These are phyloP conservation scores for Acleris cristana DNA, from an alignment of 2,888 invertebrate species.

Conservation along the genomic window DNA sequence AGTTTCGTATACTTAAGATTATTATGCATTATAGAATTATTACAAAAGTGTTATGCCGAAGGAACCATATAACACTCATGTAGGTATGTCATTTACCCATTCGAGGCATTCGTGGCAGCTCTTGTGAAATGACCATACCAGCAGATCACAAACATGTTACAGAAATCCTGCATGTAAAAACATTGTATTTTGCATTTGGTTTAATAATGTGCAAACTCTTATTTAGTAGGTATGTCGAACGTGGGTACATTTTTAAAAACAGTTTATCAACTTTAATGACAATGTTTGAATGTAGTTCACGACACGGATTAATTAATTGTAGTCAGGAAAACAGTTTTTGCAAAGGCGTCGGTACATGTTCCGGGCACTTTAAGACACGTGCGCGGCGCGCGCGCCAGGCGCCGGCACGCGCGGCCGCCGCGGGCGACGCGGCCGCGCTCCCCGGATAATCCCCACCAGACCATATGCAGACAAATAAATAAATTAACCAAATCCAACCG, in stretches of 20 bases:
- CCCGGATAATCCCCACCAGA: slow-evolving; percentile 67
- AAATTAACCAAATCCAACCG: slow-evolving; percentile 71
- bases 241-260: slow-evolving; percentile 1
- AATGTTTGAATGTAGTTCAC: slow-evolving; percentile 53
- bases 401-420: slow-evolving; percentile 37
- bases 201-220: background rate
- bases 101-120: no score
- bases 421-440: slow-evolving; percentile 44
- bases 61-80: no score
- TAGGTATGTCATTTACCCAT: no score
- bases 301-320: slow-evolving; percentile 79
- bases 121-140: no score
- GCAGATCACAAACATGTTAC: no score
- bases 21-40: no score
- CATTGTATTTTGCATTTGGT: background rate
- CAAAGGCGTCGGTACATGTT: slow-evolving; percentile 69
- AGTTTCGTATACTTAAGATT: no score
- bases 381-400: slow-evolving; percentile 55
- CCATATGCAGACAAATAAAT: slow-evolving; percentile 78
- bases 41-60: no score
- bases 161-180: no score
- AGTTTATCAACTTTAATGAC: slow-evolving; percentile 43
- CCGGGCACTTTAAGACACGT: slow-evolving; percentile 67
- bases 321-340: slow-evolving; percentile 70
- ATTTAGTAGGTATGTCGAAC: background rate